These are phyloP conservation scores for Pangasius sanitwongsei DNA, from an alignment of 2,797 vertebrate genomes.

Conservation along the genomic window DNA sequence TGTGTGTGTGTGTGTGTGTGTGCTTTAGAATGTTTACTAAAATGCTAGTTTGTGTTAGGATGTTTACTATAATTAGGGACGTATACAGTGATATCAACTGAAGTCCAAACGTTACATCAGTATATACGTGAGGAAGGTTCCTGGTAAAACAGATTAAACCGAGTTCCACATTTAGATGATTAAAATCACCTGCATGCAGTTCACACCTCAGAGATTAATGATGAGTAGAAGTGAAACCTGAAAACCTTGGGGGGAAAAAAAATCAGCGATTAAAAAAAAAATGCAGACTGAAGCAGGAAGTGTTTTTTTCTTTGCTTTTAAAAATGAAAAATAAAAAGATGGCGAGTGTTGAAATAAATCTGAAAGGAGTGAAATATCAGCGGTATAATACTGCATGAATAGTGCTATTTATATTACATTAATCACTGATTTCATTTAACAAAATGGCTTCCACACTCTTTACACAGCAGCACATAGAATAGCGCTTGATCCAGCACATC, in stretches of 20 bases:
- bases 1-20: slow-evolving; percentile 25
- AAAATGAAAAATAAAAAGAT: background rate
- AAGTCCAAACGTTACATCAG: background rate
- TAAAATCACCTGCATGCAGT: background rate
- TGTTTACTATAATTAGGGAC: background rate
- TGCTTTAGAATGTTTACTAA: background rate
- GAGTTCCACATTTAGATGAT: background rate
- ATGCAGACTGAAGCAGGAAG: background rate
- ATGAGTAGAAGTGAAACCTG: background rate
- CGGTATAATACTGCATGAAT: background rate
- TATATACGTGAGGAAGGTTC: background rate
- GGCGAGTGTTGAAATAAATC: background rate
- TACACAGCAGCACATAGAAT: background rate
- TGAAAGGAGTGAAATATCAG: background rate
- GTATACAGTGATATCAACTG: background rate
- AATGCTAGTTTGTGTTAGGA: background rate
- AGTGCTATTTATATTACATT: background rate
- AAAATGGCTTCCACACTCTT: background rate
- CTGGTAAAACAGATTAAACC: background rate
- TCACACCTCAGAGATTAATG: background rate
- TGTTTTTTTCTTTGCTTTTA: background rate
- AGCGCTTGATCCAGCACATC: background rate
- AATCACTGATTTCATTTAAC: background rate
- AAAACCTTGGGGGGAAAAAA: background rate
- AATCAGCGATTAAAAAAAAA: background rate